Percentiles rank a stretch among this genome's conserved stretches.
phyloP scores from a whole-genome alignment of 2,113 vertebrate genomes.

The Smithornis capensis region DNA sequence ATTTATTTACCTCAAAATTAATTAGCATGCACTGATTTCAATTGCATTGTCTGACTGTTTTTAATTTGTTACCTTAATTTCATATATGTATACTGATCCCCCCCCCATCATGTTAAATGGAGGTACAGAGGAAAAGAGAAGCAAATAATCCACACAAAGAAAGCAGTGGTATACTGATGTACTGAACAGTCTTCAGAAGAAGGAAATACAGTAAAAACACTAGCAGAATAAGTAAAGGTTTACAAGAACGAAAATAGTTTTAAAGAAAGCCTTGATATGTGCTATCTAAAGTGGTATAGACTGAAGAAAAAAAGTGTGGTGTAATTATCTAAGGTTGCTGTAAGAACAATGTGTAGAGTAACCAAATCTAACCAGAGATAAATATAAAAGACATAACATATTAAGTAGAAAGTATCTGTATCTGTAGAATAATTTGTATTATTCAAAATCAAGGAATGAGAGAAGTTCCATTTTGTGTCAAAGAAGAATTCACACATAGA shows the following conservation, averaged over 20 bases:
- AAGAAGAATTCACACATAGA: neutral
- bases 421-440: neutral
- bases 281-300: neutral
- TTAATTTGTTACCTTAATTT: neutral
- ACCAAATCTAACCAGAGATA: neutral
- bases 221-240: neutral
- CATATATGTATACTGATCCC: neutral
- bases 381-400: neutral
- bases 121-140: neutral
- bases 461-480: neutral
- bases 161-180: neutral
- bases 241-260: neutral
- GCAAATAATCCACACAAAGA: neutral
- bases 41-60: neutral
- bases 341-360: neutral
- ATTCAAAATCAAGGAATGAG: neutral
- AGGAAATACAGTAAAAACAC: neutral
- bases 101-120: neutral
- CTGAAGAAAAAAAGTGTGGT: neutral
- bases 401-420: neutral
- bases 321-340: neutral
- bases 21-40: neutral
- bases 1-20: neutral
- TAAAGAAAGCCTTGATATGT: neutral
- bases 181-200: neutral